Evolutionary conservation across 2,888 invertebrate genomes (phyloP), one percentile per base, ranked within the genome.

Genomic region (Spicauda simplicius): DNA sequence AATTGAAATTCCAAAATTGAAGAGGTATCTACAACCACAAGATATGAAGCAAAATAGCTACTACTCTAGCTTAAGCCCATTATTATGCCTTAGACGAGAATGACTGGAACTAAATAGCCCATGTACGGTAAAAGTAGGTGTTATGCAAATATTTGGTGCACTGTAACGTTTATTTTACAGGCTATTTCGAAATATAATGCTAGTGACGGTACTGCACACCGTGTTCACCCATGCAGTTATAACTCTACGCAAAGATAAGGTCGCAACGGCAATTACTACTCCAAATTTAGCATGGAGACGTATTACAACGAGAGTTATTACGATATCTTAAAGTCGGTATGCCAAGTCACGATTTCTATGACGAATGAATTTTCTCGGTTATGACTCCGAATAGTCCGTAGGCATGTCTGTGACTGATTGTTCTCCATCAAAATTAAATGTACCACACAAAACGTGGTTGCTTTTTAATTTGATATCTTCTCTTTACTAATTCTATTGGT

Each of bases 351-450:
- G 69, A 53, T 45, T 69, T 62, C 68, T 80, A 82, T 79, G 77
- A 78, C 88, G 75, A 89, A 89, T 87, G 73, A 75, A 88, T 88
- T 80, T 80, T 75, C 79, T 77, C 75, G 77, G 77, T 73, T 80
- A 82, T 80, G 80, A 80, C 86, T 84, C 83, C 82, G 2, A 50
- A 50, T 50, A 50, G 48, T 14, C 48, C 16, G 48, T 48, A 48
- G 16, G 41, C 8, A 41, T 14, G 77, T 14, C n/a, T 50, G 16
- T 50, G 33, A 60, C 30, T 25, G 16, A 59, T 33, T 30, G 59
- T 37, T 48, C 16, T 30, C 48, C 25, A 59, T 30, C 11, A 25
- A 30, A 59, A 25, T 48, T 30, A 30, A n/a, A n/a, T n/a, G n/a
- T n/a, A n/a, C n/a, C n/a, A n/a, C n/a, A n/a, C n/a, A 33, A 16